These are phyloP conservation scores for Palythoa caribaeorum DNA, from an alignment of 92 coral and sea anemone genomes.

Conservation along the genomic window DNA sequence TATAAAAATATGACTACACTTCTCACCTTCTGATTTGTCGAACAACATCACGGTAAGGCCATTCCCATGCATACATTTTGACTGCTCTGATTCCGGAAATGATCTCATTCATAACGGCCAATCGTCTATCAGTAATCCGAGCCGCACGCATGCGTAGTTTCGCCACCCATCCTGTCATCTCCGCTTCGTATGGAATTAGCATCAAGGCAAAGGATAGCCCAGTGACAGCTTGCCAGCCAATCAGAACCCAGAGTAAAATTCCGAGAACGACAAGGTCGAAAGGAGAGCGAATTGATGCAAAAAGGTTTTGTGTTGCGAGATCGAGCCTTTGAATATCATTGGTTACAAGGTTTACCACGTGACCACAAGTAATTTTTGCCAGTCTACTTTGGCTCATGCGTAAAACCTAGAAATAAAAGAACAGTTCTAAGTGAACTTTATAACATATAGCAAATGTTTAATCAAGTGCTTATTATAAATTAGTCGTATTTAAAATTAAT, in stretches of 20 bases:
- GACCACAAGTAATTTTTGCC: slow-evolving; percentile 92
- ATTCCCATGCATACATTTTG: slow-evolving; percentile 96
- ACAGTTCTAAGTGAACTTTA: background rate
- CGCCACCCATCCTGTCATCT: slow-evolving; percentile 98
- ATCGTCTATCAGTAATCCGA: slow-evolving; percentile 87
- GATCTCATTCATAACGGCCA: slow-evolving; percentile 92
- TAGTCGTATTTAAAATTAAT: background rate
- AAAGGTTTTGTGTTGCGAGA: slow-evolving; percentile 90
- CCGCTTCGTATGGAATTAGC: slow-evolving; percentile 95
- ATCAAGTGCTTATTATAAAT: background rate
- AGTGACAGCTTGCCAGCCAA: slow-evolving; percentile 97
- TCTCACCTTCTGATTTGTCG: slow-evolving; percentile 78
- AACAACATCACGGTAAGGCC: slow-evolving; percentile 92
- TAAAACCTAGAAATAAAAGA: slow-evolving; percentile 60
- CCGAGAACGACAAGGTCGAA: slow-evolving; percentile 88
- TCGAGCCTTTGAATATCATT: slow-evolving; percentile 94
- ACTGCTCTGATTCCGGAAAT: slow-evolving; percentile 92
- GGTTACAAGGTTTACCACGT: slow-evolving; percentile 93
- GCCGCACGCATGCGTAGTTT: slow-evolving; percentile 90
- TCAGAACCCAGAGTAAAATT: slow-evolving; percentile 79
- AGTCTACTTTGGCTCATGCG: slow-evolving; percentile 93
- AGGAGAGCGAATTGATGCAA: slow-evolving; percentile 91
- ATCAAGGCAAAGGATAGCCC: slow-evolving; percentile 92
- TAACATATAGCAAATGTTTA: background rate
- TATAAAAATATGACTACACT: no score